phyloP scores from a whole-genome alignment of 1,140 invertebrate species.

The Diorhabda carinulata region DNA sequence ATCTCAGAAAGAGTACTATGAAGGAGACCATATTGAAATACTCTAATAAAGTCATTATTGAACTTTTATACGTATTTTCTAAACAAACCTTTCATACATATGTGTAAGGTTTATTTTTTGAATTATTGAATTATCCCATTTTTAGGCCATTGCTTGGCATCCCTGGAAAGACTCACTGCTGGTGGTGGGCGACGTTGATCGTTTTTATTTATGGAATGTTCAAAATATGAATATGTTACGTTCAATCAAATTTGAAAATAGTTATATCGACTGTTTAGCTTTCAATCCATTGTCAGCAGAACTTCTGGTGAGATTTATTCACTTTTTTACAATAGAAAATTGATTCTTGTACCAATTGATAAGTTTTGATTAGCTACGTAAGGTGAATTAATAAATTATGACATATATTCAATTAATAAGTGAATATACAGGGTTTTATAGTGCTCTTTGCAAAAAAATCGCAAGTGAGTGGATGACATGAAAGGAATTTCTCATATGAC shows the following conservation, averaged over 20 bases:
- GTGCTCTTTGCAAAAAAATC: too few species aligned
- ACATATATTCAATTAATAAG: neutral
- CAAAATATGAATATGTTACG: constrained; percentile 5
- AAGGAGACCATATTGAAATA: too few species aligned
- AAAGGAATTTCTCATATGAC: too few species aligned
- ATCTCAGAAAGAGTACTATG: too few species aligned
- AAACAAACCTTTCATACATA: too few species aligned
- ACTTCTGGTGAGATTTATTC: constrained; percentile 24
- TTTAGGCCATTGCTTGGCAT: constrained; percentile 26
- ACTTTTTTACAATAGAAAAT: neutral
- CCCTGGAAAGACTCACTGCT: constrained; percentile 26
- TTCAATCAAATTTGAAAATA: neutral
- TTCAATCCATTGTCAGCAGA: constrained; percentile 25
- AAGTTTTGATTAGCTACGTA: neutral
- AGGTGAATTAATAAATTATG: neutral
- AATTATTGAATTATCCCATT: neutral
- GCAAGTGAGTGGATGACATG: too few species aligned
- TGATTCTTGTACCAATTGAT: neutral
- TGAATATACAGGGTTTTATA: neutral
- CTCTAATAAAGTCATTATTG: too few species aligned
- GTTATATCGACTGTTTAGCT: constrained; percentile 16
- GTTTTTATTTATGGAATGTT: constrained; percentile 20
- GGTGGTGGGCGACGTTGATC: constrained; percentile 7
- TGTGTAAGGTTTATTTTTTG: too few species aligned
- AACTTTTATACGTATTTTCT: too few species aligned